These are phyloP conservation scores for Villa cingulata DNA, from an alignment of 2,888 invertebrate species.

Conservation along the genomic window DNA sequence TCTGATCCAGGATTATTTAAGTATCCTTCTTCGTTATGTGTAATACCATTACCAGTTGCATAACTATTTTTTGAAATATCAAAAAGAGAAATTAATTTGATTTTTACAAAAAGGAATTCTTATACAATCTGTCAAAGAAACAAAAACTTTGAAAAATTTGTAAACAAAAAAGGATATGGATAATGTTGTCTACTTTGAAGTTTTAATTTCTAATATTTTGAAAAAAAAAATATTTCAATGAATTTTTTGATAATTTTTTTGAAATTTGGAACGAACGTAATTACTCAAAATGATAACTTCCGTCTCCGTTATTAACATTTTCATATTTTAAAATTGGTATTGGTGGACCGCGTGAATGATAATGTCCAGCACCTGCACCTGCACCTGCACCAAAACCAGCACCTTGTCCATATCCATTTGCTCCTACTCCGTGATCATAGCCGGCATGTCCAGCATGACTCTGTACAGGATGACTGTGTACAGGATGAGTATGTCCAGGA, in stretches of 20 bases:
- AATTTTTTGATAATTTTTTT: neutral
- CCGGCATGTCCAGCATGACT: constrained; percentile 17
- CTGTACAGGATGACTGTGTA: too few species aligned
- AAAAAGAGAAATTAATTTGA: too few species aligned
- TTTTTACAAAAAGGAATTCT: too few species aligned
- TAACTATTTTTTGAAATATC: too few species aligned
- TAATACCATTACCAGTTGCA: constrained; percentile 53
- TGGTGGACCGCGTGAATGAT: constrained; percentile 27
- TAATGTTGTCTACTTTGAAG: too few species aligned
- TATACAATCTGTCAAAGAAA: too few species aligned
- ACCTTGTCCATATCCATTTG: neutral
- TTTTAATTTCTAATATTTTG: too few species aligned
- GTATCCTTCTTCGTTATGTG: constrained; percentile 41
- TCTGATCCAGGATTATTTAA: constrained; percentile 44
- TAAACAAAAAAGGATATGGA: too few species aligned
- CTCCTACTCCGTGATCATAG: neutral
- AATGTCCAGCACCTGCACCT: neutral
- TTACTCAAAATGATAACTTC: constrained; percentile 51
- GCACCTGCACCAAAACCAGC: neutral
- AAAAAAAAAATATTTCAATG: neutral
- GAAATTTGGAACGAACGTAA: constrained; percentile 14
- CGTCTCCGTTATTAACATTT: constrained; percentile 48
- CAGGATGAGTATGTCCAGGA: too few species aligned
- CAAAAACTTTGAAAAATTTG: too few species aligned
- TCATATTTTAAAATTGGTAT: constrained; percentile 47